Conservation (phyloP, 2,113 vertebrate species). For the Pogona vitticeps region DNA sequence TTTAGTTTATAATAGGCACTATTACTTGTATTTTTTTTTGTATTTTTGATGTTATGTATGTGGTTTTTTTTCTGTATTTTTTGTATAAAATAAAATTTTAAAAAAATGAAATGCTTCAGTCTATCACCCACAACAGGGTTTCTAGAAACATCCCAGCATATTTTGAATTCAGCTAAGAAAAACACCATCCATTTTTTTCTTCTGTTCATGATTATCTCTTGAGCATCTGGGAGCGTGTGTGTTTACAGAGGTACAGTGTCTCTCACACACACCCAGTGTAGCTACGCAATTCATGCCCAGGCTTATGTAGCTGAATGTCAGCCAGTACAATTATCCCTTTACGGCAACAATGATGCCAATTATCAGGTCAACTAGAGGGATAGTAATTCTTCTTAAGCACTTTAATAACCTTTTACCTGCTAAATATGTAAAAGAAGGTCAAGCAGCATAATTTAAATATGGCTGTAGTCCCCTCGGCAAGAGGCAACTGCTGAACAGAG, state of each 20-base stretch:
- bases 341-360: constrained; percentile 60
- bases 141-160: not conserved
- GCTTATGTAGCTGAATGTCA: constrained; percentile 18
- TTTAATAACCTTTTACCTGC: constrained; percentile 69
- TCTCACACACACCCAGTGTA: not conserved
- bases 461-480: constrained; percentile 39
- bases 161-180: not conserved
- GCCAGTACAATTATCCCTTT: constrained; percentile 51
- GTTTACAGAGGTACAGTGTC: not conserved
- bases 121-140: not conserved
- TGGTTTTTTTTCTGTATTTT: no score
- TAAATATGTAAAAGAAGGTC: constrained; percentile 72
- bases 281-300: fast-evolving
- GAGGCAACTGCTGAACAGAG: constrained; percentile 59
- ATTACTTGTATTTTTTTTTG: no score
- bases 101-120: no score
- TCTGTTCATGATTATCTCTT: not conserved
- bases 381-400: constrained; percentile 68
- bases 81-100: no score
- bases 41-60: no score
- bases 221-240: not conserved
- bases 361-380: constrained; percentile 49
- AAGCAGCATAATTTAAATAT: constrained; percentile 66
- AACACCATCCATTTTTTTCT: not conserved
- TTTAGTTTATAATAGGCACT: no score